Base-by-base conservation (phyloP, 1,140 invertebrate species). In the Sinonovacula constricta region DNA sequence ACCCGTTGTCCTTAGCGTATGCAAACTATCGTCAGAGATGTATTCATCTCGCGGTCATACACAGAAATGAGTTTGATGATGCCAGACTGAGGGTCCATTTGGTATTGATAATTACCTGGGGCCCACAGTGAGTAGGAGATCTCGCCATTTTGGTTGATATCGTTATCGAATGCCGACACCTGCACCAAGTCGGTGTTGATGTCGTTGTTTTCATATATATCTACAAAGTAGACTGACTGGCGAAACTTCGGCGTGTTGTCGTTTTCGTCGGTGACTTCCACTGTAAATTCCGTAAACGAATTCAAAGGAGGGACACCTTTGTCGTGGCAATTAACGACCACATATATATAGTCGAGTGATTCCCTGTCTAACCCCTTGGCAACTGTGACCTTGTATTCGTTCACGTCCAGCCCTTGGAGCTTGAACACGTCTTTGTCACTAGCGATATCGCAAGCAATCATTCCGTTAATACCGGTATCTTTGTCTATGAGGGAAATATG, bases 331-430 rank as follows among this genome's bases (percentile, higher is more conserved):
- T 66, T 81, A 18, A 89, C 72, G 18, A 77, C 82, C 5, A 86
- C 80, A 49, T 78, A 79, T 59, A 83, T 81, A 54, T 49, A 57
- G 36, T 76, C 71, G 1, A 95, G 93, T 0, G 94, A 95, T 92
- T 99, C 98, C 31, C 97, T 93, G 90, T 99, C 98, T 15, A 99
- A 92, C 70, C 95, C 94, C 0, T 96, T 96, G 82, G 97, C 97
- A 2, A 86, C 79, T 12, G 82, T 82, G 15, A 86, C 82, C 66
- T 86, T 88, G 81, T 82, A 88, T 36, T 84, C 82, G 51, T 81
- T 80, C 4, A 71, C 67, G 22, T 84, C 81, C 0, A 87, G 79
- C 1, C 66, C 28, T 66, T 88, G 82, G 2, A 88, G 75, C 12
- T 80, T 66, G 54, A 88, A 88, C 10, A 63, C 67, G 15, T 62